Conservation (phyloP, 92 coral and sea anemone genomes). For the Palythoa heliodiscus region DNA sequence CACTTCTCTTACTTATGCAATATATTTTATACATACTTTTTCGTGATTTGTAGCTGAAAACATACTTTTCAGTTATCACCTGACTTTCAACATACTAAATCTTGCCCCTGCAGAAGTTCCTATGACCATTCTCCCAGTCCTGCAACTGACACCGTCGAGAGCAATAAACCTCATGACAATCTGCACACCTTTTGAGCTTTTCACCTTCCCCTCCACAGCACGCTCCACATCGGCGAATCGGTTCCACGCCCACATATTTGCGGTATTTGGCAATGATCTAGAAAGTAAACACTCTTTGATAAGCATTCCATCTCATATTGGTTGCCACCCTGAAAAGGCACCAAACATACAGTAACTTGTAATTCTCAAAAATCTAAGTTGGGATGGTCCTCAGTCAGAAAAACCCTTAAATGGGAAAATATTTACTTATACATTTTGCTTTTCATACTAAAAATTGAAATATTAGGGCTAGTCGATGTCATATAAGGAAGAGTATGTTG, state of each 20-base stretch:
- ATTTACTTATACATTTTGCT: too few species aligned
- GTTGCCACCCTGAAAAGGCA: too few species aligned
- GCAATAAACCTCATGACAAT: conserved; percentile 92
- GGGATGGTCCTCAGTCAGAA: too few species aligned
- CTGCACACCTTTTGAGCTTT: conserved; percentile 93
- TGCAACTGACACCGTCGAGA: conserved; percentile 81
- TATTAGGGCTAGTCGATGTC: too few species aligned
- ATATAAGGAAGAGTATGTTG: too few species aligned
- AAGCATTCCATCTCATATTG: too few species aligned
- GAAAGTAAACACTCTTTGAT: neutral
- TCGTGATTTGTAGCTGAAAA: neutral
- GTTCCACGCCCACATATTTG: conserved; percentile 73
- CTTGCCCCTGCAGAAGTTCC: conserved; percentile 64
- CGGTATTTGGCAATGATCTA: conserved; percentile 89
- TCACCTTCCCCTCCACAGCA: conserved; percentile 96
- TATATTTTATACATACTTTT: neutral
- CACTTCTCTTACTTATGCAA: neutral
- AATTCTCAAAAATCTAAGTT: too few species aligned
- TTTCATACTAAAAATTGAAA: too few species aligned
- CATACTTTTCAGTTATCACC: neutral
- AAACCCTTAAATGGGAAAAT: too few species aligned
- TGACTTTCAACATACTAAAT: neutral
- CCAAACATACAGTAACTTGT: too few species aligned
- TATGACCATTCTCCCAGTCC: conserved; percentile 97
- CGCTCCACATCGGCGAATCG: conserved; percentile 94